phyloP scores from a whole-genome alignment of 1,140 invertebrate species.

The Solen grandis region DNA sequence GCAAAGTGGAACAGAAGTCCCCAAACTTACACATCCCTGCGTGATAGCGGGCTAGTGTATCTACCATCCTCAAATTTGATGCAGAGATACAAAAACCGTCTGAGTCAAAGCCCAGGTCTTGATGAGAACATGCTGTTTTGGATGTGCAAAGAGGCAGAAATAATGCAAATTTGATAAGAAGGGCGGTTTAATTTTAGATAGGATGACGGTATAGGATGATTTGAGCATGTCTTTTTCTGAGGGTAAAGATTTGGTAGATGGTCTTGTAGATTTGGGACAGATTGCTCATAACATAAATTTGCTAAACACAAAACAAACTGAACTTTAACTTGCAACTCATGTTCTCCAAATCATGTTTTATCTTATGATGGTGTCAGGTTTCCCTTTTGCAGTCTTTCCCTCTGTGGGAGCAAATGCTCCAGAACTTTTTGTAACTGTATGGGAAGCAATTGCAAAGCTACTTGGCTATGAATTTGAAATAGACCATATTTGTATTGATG shows the following conservation, averaged over 20 bases:
- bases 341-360: no score
- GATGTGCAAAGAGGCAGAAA: conserved; percentile 14
- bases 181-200: conserved; percentile 14
- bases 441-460: no score
- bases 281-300: no score
- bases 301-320: no score
- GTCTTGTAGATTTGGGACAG: no score
- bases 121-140: conserved; percentile 15
- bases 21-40: conserved; percentile 15
- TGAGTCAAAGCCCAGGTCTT: conserved; percentile 4
- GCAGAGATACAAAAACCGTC: conserved; percentile 26
- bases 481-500: no score
- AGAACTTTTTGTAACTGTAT: no score
- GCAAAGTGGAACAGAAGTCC: conserved; percentile 15
- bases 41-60: not conserved
- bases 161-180: conserved; percentile 4
- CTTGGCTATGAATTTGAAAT: no score
- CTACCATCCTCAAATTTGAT: conserved; percentile 10
- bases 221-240: conserved; percentile 21
- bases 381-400: no score
- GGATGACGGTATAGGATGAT: conserved; percentile 16
- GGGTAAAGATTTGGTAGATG: conserved; percentile 23
- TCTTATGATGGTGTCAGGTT: no score
- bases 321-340: no score
- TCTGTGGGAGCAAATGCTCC: no score